Evolutionary conservation across 2,797 vertebrate genomes (phyloP).

Genomic region (Sebastes matsubarae): DNA sequence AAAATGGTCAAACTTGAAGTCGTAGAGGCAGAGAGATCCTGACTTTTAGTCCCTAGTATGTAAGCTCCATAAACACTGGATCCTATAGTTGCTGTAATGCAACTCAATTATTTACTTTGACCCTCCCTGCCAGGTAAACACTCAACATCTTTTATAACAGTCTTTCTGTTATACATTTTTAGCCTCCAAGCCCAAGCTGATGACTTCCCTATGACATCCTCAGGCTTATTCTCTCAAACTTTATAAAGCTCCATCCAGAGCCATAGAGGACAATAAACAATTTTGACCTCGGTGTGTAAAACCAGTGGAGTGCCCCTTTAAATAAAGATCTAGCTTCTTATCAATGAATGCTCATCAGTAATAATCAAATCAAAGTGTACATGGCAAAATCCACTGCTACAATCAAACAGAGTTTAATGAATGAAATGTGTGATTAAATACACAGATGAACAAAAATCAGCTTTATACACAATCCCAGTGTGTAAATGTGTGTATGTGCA

Average conservation of each 20-base stretch:
- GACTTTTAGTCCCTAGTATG: not conserved
- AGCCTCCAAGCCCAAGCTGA: not conserved
- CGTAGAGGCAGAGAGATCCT: not conserved
- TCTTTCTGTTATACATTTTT: not conserved
- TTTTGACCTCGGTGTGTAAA: not conserved
- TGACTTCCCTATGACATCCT: not conserved
- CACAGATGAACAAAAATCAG: conserved; percentile 51
- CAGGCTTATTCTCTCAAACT: not conserved
- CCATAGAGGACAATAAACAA: not conserved
- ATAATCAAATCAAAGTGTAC: conserved; percentile 26
- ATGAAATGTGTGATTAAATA: conserved; percentile 66
- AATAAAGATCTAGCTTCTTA: not conserved
- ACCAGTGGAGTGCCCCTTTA: not conserved
- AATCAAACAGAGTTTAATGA: conserved; percentile 73
- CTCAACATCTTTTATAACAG: not conserved
- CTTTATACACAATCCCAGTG: conserved; percentile 43
- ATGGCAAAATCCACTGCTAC: conserved; percentile 42
- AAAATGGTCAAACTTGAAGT: not conserved
- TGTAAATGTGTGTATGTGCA: conserved; percentile 29
- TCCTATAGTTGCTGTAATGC: not conserved
- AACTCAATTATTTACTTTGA: not conserved
- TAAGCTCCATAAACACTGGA: not conserved
- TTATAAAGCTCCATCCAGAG: not conserved
- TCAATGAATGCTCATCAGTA: not conserved
- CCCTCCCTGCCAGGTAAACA: not conserved